Conservation (phyloP, 2,888 invertebrate species). For the Protula sp. region DNA sequence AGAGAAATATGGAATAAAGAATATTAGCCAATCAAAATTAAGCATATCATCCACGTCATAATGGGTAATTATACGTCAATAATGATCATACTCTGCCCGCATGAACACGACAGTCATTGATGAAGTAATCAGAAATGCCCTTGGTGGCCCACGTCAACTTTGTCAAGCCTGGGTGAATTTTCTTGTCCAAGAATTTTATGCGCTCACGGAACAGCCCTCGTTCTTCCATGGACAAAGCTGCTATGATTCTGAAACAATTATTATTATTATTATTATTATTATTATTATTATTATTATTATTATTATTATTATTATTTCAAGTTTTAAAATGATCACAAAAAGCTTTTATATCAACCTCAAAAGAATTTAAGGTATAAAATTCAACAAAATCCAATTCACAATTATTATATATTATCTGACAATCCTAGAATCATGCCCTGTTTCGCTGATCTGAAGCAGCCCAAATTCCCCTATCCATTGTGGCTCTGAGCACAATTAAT, state of each 20-base stretch:
- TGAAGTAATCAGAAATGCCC: constrained; percentile 51
- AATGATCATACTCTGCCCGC: constrained; percentile 37
- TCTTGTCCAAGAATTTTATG: constrained; percentile 59
- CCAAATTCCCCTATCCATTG: too few relatives aligned
- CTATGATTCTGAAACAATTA: constrained; percentile 61
- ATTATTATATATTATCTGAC: too few relatives aligned
- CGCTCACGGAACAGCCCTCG: constrained; percentile 71
- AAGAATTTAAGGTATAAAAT: too few relatives aligned
- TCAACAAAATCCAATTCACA: too few relatives aligned
- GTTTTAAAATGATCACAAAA: too few relatives aligned
- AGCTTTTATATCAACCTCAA: too few relatives aligned
- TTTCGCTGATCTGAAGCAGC: too few relatives aligned
- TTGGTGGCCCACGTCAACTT: constrained; percentile 54
- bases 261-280: neutral
- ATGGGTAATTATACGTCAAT: too few relatives aligned
- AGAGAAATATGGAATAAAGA: too few relatives aligned
- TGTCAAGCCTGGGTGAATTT: constrained; percentile 54
- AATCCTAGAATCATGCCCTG: too few relatives aligned
- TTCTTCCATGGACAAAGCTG: constrained; percentile 71
- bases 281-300: neutral
- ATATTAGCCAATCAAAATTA: too few relatives aligned
- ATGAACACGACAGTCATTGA: constrained; percentile 49
- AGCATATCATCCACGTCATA: too few relatives aligned
- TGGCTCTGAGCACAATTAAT: constrained; percentile 52
- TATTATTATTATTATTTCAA: neutral